A percentile compares a stretch with the other conserved stretches of the same genome.
These are phyloP conservation scores for Cepaea nemoralis DNA, from an alignment of 1,140 invertebrate species.

Conservation along the genomic window DNA sequence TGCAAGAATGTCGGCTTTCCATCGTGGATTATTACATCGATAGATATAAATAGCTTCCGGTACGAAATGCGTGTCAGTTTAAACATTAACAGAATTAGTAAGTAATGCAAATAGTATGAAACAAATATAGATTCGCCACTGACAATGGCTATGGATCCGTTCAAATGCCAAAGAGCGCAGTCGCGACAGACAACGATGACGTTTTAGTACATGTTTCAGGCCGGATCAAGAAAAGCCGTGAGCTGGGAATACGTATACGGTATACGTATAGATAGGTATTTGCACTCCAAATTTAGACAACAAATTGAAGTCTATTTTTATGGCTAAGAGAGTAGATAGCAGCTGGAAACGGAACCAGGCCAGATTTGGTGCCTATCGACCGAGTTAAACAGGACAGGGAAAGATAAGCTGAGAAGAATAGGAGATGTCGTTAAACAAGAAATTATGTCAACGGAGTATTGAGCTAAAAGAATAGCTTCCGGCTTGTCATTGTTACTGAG, in stretches of 20 bases:
- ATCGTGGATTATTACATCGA: too few relatives aligned
- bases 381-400: neutral
- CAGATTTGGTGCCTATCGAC: neutral
- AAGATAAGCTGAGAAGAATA: neutral
- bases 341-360: neutral
- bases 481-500: neutral
- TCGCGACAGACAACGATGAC: neutral
- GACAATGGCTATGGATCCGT: neutral
- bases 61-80: too few relatives aligned
- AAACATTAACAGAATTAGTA: too few relatives aligned
- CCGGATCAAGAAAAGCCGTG: neutral
- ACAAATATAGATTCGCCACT: neutral
- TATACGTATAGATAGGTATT: too few relatives aligned
- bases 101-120: neutral
- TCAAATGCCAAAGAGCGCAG: neutral
- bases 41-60: too few relatives aligned
- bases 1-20: too few relatives aligned
- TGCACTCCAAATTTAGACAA: neutral
- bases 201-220: neutral
- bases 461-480: neutral
- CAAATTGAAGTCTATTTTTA: slow-evolving; percentile 4
- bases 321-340: neutral
- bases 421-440: neutral
- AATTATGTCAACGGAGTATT: neutral
- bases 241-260: neutral